phyloP scores from a whole-genome alignment of 2,888 invertebrate genomes.

The Xestia c-nigrum region DNA sequence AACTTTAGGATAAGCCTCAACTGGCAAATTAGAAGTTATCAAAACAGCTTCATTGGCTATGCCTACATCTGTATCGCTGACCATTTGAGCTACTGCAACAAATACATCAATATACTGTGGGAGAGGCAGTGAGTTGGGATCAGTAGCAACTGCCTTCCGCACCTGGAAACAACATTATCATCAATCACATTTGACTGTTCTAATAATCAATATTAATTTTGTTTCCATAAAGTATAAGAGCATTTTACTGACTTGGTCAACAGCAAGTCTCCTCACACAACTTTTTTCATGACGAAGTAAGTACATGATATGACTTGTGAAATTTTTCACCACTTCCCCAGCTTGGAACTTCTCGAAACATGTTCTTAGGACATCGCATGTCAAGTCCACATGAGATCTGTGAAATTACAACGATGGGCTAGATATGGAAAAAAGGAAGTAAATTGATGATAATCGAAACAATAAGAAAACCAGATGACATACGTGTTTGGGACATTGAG shows the following conservation, averaged over 20 bases:
- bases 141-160: conserved; percentile 76
- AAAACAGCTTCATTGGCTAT: conserved; percentile 91
- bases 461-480: conserved; percentile 47
- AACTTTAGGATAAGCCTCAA: conserved; percentile 89
- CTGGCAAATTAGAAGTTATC: conserved; percentile 88
- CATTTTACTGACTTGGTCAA: conserved; percentile 89
- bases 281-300: conserved; percentile 91
- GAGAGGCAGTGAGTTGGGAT: conserved; percentile 80
- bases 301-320: conserved; percentile 91
- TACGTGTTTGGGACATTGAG: conserved; percentile 88
- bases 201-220: background rate
- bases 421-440: background rate
- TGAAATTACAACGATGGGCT: conserved; percentile 21
- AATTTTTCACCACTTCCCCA: conserved; percentile 91
- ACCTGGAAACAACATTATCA: conserved; percentile 74
- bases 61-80: conserved; percentile 90
- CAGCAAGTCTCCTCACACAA: conserved; percentile 92
- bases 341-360: conserved; percentile 91
- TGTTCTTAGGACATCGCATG: conserved; percentile 71
- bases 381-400: conserved; percentile 68
- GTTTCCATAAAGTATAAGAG: background rate
- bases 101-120: conserved; percentile 88
- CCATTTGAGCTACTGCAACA: conserved; percentile 89
- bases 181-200: background rate
- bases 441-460: background rate